Percentiles rank a stretch among this genome's conserved stretches.
These are phyloP conservation scores for Astreopora myriophthalma DNA, from an alignment of 64 coral and sea anemone genomes.

Conservation along the genomic window DNA sequence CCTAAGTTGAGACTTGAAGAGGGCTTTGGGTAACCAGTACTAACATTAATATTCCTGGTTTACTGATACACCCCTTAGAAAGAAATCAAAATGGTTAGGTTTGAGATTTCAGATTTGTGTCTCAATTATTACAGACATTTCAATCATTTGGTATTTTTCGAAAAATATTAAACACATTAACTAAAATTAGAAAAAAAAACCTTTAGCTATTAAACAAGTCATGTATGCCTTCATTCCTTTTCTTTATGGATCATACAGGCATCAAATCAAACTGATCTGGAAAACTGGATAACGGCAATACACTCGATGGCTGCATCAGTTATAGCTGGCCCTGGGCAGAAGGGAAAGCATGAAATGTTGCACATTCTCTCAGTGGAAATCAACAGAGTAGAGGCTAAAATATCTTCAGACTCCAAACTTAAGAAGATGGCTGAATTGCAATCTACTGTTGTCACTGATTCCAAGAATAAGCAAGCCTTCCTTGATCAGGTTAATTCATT, in stretches of 20 bases:
- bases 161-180: too few relatives aligned
- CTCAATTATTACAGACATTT: too few relatives aligned
- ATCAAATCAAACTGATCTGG: slow-evolving; percentile 89
- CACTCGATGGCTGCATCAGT: slow-evolving; percentile 89
- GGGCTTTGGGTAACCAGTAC: too few relatives aligned
- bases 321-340: slow-evolving; percentile 62
- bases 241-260: slow-evolving; percentile 25
- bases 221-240: too few relatives aligned
- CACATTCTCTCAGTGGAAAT: slow-evolving; percentile 49
- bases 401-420: slow-evolving; percentile 90
- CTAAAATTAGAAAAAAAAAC: too few relatives aligned
- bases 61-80: too few relatives aligned
- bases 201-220: too few relatives aligned
- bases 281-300: slow-evolving; percentile 94
- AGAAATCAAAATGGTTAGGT: too few relatives aligned
- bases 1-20: too few relatives aligned
- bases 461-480: slow-evolving; percentile 93
- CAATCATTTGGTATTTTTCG: too few relatives aligned
- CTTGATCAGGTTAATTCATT: slow-evolving; percentile 79
- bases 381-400: slow-evolving; percentile 72
- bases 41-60: too few relatives aligned
- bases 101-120: too few relatives aligned
- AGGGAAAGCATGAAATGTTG: slow-evolving; percentile 86
- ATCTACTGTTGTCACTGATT: slow-evolving; percentile 92
- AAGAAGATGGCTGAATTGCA: slow-evolving; percentile 99